A percentile compares a stretch with the other conserved stretches of the same genome.
Evolutionary conservation across 2,797 vertebrate species (phyloP).

Genomic region (Propithecus perrieri): DNA sequence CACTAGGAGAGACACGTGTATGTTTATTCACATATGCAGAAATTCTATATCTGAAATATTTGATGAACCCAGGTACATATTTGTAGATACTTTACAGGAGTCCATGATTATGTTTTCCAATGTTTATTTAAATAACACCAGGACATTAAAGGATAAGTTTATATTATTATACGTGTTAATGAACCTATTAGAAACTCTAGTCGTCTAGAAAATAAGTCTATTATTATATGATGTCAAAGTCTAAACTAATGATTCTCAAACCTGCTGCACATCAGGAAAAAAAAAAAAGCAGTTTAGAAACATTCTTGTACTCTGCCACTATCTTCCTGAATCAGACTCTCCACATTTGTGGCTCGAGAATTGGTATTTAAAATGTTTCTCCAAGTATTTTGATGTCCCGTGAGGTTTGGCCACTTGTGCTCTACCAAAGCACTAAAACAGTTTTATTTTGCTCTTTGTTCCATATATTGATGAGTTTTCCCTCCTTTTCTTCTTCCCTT

Average conservation of each 20-base stretch:
- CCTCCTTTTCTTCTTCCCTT: not conserved
- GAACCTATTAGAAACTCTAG: not conserved
- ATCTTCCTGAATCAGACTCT: not conserved
- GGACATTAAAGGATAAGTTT: conserved; percentile 40
- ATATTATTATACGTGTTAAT: conserved; percentile 31
- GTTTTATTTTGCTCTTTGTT: not conserved
- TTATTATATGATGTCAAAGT: conserved; percentile 9
- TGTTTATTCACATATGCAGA: not conserved
- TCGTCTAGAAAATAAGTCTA: conserved; percentile 21
- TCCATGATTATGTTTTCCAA: conserved; percentile 13
- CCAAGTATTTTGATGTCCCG: not conserved
- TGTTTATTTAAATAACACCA: conserved; percentile 50
- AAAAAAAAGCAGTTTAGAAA: not conserved
- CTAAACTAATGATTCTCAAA: conserved; percentile 49
- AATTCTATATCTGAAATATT: conserved; percentile 31
- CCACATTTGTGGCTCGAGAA: not conserved
- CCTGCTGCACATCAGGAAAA: not conserved
- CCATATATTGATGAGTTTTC: not conserved
- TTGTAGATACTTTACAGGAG: not conserved
- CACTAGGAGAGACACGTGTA: not conserved
- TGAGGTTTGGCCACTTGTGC: not conserved
- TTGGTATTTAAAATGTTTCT: not conserved
- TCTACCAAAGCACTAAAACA: not conserved
- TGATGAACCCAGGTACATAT: not conserved
- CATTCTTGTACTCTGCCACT: not conserved